These are phyloP conservation scores for Mimachlamys varia DNA, from an alignment of 2,888 invertebrate species.

Conservation along the genomic window DNA sequence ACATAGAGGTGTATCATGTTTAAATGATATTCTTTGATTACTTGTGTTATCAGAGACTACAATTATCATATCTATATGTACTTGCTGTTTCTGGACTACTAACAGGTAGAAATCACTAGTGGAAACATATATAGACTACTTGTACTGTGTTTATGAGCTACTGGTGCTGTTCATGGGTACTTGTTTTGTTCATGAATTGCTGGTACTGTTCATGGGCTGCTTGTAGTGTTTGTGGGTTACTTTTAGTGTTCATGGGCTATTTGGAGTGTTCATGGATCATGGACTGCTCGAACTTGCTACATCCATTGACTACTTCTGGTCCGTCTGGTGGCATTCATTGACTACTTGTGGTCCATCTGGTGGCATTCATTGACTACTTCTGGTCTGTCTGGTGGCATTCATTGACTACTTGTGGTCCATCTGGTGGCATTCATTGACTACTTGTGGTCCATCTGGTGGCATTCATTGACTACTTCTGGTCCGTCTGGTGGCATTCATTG, in stretches of 20 bases:
- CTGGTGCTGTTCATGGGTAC: neutral
- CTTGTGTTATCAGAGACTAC: too few relatives aligned
- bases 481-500: neutral
- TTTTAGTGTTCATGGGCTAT: neutral
- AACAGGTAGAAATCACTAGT: too few relatives aligned
- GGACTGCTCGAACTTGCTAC: neutral
- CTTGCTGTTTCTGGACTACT: too few relatives aligned
- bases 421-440: neutral
- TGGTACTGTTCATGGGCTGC: neutral
- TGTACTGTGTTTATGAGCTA: neutral
- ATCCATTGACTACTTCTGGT: neutral
- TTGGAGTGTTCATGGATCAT: neutral
- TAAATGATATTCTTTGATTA: too few relatives aligned
- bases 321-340: neutral
- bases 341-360: neutral
- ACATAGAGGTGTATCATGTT: neutral
- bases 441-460: neutral
- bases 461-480: neutral
- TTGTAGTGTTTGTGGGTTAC: neutral
- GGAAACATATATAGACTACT: neutral
- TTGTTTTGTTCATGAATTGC: neutral
- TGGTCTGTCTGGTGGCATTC: neutral
- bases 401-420: neutral
- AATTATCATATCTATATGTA: too few relatives aligned
- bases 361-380: neutral